Evolutionary conservation across 30 jellyfish, hydroid and myxozoan species (phyloP).

Genomic region (Aurelia aurita): DNA sequence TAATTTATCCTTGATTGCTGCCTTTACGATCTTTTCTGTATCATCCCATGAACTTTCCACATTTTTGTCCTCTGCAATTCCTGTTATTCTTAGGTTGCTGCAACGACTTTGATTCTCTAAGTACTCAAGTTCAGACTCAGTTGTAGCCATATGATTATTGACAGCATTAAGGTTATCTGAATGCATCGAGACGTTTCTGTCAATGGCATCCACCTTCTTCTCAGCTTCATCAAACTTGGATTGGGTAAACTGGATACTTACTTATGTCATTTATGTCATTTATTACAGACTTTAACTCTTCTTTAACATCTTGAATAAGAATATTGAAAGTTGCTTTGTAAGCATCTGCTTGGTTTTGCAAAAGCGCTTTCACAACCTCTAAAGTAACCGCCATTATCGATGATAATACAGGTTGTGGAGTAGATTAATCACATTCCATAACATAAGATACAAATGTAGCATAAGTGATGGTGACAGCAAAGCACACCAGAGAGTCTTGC

Average conservation of each 20-base stretch:
- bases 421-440: too few relatives aligned
- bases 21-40: not conserved
- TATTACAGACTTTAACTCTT: constrained; percentile 24
- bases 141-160: constrained; percentile 31
- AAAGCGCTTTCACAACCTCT: constrained; percentile 39
- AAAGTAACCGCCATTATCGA: constrained; percentile 15
- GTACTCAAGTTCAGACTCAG: constrained; percentile 25
- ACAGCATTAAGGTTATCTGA: constrained; percentile 26
- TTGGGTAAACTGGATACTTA: not conserved
- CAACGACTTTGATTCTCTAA: constrained; percentile 26
- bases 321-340: constrained; percentile 18
- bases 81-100: constrained; percentile 20
- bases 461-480: too few relatives aligned
- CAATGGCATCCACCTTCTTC: constrained; percentile 10
- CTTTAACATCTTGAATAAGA: constrained; percentile 44
- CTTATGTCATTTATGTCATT: not conserved
- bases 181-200: constrained; percentile 10
- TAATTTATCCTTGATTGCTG: constrained; percentile 11
- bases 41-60: constrained; percentile 21
- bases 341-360: constrained; percentile 61
- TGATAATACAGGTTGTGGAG: too few relatives aligned
- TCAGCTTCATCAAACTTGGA: not conserved
- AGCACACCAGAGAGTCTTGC: too few relatives aligned
- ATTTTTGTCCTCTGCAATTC: constrained; percentile 13
- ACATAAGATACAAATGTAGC: too few relatives aligned